Conservation (phyloP, 1,140 invertebrate species). For the Probaryconus sp. region DNA sequence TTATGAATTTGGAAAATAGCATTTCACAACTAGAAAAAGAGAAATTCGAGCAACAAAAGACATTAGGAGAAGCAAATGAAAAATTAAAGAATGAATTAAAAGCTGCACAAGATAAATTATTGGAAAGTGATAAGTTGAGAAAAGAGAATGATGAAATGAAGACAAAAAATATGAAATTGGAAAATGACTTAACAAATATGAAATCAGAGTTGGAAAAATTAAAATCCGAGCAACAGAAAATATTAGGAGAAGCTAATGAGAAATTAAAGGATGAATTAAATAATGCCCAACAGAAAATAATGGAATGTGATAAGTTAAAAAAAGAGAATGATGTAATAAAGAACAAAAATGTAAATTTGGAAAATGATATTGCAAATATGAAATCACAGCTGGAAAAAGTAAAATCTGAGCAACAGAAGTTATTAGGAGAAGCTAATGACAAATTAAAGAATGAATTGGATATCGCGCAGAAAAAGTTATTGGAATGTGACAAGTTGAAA, state of each 20-base stretch:
- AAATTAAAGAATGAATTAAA: neutral
- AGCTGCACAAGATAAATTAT: conserved; percentile 3
- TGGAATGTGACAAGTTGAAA: neutral
- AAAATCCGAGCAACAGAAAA: neutral
- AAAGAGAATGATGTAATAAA: neutral
- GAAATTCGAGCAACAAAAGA: conserved; percentile 26
- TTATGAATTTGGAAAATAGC: neutral
- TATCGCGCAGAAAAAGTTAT: no score
- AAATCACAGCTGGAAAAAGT: conserved; percentile 1
- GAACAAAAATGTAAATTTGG: conserved; percentile 1
- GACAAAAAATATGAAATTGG: conserved; percentile 3
- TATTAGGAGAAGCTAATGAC: neutral
- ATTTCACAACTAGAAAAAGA: no score
- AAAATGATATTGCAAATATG: neutral
- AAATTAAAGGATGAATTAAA: neutral
- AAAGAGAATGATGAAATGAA: conserved; percentile 1
- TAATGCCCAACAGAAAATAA: neutral
- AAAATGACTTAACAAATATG: neutral
- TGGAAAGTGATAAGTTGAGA: conserved; percentile 1
- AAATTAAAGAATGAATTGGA: neutral
- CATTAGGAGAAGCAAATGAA: conserved; percentile 10
- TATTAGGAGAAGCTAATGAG: conserved; percentile 2
- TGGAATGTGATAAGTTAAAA: neutral
- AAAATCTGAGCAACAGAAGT: neutral
- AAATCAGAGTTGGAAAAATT: neutral